Conservation (phyloP, 1,140 invertebrate species). For the Neodiprion lecontei region DNA sequence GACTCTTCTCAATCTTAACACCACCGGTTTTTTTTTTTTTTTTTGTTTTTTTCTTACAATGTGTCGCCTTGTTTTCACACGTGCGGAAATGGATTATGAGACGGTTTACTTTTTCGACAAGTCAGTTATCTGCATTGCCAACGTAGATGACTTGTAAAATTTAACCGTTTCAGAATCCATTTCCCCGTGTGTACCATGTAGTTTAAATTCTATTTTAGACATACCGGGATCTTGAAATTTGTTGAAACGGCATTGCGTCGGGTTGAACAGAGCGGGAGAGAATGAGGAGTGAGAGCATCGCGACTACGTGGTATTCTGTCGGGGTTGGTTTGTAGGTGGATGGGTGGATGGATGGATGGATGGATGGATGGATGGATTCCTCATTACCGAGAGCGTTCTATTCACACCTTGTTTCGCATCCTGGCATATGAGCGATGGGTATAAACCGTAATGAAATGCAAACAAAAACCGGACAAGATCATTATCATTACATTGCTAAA, state of each 20-base stretch:
- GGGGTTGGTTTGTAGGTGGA: conserved; percentile 33
- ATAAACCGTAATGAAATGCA: conserved; percentile 23
- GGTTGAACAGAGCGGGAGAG: not conserved
- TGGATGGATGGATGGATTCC: conserved; percentile 41
- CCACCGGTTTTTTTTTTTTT: not conserved
- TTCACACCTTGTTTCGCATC: conserved; percentile 39
- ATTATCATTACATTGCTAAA: not conserved
- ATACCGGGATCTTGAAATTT: too few relatives aligned
- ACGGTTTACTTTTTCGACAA: too few relatives aligned
- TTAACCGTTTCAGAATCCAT: too few relatives aligned
- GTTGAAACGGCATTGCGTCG: too few relatives aligned
- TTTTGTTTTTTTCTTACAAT: not conserved
- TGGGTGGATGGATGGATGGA: conserved; percentile 24
- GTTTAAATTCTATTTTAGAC: too few relatives aligned
- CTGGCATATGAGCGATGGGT: conserved; percentile 31
- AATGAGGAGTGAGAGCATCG: not conserved
- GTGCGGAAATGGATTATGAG: conserved; percentile 11
- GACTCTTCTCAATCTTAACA: not conserved
- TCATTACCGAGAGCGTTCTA: conserved; percentile 45
- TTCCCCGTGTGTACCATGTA: too few relatives aligned
- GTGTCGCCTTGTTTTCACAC: conserved; percentile 7
- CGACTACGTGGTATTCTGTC: conserved; percentile 12
- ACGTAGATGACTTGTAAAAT: too few relatives aligned
- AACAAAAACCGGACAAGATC: not conserved
- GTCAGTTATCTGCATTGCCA: too few relatives aligned